Evolutionary conservation across 2,888 invertebrate genomes (phyloP).

Genomic region (Norana najaformis): DNA sequence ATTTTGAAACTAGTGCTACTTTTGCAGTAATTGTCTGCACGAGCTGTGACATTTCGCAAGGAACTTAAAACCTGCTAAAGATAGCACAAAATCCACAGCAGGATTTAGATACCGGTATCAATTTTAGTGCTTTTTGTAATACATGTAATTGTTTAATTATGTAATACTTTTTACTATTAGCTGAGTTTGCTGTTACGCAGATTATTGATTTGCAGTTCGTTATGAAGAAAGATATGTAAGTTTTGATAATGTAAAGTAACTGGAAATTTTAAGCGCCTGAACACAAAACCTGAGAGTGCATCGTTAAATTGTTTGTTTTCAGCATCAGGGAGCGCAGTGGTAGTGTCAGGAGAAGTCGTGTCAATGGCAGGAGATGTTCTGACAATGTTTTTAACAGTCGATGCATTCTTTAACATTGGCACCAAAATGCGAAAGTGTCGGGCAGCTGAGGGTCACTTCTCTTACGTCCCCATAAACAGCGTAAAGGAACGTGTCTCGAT

Average conservation of each 20-base stretch:
- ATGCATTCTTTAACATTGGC: neutral
- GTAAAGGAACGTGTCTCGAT: neutral
- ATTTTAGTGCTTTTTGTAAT: neutral
- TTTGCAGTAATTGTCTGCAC: no score
- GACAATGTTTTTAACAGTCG: neutral
- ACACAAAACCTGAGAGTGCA: neutral
- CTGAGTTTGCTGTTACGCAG: no score
- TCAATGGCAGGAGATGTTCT: neutral
- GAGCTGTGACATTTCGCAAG: no score
- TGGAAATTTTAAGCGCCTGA: no score
- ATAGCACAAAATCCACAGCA: neutral
- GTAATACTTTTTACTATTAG: neutral
- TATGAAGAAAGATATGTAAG: neutral
- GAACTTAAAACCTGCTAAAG: no score
- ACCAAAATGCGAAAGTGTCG: neutral
- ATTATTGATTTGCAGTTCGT: no score
- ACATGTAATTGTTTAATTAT: neutral
- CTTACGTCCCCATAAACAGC: neutral
- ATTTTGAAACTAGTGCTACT: no score
- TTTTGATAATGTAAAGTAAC: no score
- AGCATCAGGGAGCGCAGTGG: neutral
- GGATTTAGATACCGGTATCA: no score
- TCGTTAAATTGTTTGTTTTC: neutral
- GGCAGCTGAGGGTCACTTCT: neutral
- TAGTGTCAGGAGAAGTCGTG: neutral